phyloP scores from a whole-genome alignment of 1,140 invertebrate genomes.

The Drosophila novamexicana region DNA sequence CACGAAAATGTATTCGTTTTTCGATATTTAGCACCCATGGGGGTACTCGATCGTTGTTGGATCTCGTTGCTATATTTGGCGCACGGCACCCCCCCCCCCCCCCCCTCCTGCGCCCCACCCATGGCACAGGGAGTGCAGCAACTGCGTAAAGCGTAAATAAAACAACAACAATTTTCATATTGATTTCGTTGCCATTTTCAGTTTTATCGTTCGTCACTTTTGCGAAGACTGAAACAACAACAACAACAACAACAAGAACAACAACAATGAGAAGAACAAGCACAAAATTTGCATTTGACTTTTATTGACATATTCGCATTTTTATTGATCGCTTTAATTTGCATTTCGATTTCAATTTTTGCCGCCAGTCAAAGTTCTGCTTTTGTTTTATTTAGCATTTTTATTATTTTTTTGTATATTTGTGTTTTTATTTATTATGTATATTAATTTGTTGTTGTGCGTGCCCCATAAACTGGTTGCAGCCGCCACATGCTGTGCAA shows the following conservation, averaged over 20 bases:
- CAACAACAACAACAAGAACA: background rate
- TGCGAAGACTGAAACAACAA: conserved; percentile 17
- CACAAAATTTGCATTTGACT: conserved; percentile 75
- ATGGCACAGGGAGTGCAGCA: background rate
- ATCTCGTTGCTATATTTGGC: conserved; percentile 47
- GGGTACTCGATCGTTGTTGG: conserved; percentile 52
- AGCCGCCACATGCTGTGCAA: conserved; percentile 56
- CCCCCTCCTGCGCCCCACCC: background rate
- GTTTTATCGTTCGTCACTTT: conserved; percentile 42
- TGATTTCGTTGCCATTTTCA: conserved; percentile 38
- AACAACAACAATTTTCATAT: conserved; percentile 38
- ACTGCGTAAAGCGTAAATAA: conserved; percentile 19
- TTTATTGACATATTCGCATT: conserved; percentile 81
- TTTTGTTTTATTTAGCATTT: conserved; percentile 11
- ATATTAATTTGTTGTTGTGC: conserved; percentile 20
- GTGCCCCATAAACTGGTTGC: conserved; percentile 70
- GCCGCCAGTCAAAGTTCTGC: conserved; percentile 3
- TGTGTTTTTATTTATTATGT: conserved; percentile 10
- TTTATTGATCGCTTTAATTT: conserved; percentile 83
- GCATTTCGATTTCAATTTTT: conserved; percentile 70
- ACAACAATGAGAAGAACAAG: conserved; percentile 26
- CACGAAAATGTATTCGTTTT: conserved; percentile 75
- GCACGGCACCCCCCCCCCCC: conserved; percentile 8
- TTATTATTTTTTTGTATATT: conserved; percentile 13
- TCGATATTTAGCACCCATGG: conserved; percentile 80